These are phyloP conservation scores for Sebastes trivittatus DNA, from an alignment of 2,797 vertebrate species.

Conservation along the genomic window DNA sequence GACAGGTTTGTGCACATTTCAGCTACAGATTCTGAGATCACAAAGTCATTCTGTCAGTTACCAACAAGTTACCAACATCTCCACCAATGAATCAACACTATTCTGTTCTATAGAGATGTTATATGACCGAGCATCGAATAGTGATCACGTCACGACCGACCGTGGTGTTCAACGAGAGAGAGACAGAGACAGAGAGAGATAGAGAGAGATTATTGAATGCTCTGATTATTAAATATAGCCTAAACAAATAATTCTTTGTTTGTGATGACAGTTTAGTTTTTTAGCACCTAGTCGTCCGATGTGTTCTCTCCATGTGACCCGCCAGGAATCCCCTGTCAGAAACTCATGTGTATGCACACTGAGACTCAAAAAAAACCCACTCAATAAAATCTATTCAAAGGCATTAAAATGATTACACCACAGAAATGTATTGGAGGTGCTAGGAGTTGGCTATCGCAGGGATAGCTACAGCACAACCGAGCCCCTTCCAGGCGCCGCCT, in stretches of 20 bases:
- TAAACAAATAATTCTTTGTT: not conserved
- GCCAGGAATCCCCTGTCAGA: not conserved
- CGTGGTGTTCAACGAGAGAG: too few relatives aligned
- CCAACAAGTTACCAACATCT: not conserved
- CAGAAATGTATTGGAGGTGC: not conserved
- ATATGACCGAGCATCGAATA: too few relatives aligned
- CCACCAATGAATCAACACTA: not conserved
- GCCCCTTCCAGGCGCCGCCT: not conserved
- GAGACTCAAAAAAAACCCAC: not conserved
- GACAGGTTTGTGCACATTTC: too few relatives aligned
- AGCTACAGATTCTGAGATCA: too few relatives aligned
- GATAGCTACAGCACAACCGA: not conserved
- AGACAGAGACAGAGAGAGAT: too few relatives aligned
- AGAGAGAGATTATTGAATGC: not conserved
- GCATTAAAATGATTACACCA: not conserved
- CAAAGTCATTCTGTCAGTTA: too few relatives aligned
- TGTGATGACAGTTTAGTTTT: not conserved
- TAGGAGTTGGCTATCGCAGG: not conserved
- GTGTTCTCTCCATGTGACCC: not conserved
- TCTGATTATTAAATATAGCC: not conserved
- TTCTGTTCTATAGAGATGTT: not conserved
- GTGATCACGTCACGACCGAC: too few relatives aligned
- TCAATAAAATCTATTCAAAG: not conserved
- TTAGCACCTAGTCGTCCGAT: not conserved
- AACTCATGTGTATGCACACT: not conserved